Percentiles rank a stretch among this genome's conserved stretches.
Conservation (phyloP, 2,797 vertebrate species). For the Scyliorhinus canicula region DNA sequence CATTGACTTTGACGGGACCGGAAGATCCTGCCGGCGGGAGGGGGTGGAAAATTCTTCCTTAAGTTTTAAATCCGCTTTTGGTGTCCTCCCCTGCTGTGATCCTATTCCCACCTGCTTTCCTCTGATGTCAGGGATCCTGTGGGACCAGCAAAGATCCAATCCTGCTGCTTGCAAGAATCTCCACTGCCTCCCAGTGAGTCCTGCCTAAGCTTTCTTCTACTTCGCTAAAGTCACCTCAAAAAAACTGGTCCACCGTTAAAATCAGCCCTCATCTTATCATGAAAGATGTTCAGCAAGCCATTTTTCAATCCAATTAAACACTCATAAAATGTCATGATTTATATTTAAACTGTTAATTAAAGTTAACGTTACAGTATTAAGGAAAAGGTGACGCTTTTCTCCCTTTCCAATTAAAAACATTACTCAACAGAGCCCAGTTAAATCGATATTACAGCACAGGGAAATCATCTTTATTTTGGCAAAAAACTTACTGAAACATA, state of each 20-base stretch:
- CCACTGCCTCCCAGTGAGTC: background rate
- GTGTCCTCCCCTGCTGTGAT: too few species aligned
- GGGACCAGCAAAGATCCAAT: too few species aligned
- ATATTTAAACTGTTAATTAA: background rate
- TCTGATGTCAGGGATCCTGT: background rate
- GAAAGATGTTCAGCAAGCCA: background rate
- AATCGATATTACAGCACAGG: background rate
- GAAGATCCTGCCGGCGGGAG: too few species aligned
- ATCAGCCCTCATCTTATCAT: background rate
- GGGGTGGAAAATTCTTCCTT: too few species aligned
- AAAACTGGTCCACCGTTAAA: background rate
- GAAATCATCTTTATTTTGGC: background rate
- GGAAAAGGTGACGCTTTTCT: background rate
- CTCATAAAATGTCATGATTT: background rate
- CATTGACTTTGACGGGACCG: too few species aligned
- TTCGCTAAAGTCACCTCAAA: too few species aligned
- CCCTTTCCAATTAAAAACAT: background rate
- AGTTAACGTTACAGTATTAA: background rate
- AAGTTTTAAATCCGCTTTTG: background rate
- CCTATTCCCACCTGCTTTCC: background rate
- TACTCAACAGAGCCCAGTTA: background rate
- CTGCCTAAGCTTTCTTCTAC: background rate
- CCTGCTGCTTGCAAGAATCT: background rate
- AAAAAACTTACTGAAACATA: background rate
- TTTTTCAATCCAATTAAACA: background rate